Evolutionary conservation across 2,797 vertebrate species (phyloP), one percentile per base, ranked within the genome.

Genomic region (Cyprinella venusta): DNA sequence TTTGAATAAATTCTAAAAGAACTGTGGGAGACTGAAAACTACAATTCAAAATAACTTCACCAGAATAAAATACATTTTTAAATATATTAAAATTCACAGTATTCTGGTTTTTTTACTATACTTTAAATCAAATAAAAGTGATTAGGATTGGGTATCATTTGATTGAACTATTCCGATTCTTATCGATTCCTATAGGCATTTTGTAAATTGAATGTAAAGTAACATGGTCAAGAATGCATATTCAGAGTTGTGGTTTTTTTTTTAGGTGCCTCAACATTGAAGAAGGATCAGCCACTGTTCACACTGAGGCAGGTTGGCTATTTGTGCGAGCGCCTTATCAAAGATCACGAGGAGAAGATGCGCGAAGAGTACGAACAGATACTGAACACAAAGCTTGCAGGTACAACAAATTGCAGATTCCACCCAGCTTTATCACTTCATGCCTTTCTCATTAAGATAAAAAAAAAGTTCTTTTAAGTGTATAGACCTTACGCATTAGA

Each of bases 321-420:
- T 93, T 94, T 97, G 92, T 97, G 97, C 65, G 97, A 97, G 91
- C 94, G 96, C 74, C 94, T 97, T 86, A 94, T 97, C 82, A 97
- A 96, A 95, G 97, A 97, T 92, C 96, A 97, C 15, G 96, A 97
- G 94, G 96, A 97, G 90, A 97, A 96, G 93, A 96, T 97, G 90
- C 94, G 96, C 76, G 96, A 97, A 94, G 96, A 97, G 87, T 97
- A 97, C 30, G 97, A 97, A 94, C 96, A 97, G 90, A 97, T 97
- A 91, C 95, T 97, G 85, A 97, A 96, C 91, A 96, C 95, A 94
- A 97, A 97, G 93, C 95, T 97, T 79, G 96, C 96, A 96, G 97
- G 97, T 97, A 93, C 6, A 24, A 19, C 56, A 10, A 13, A 18
- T 13, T 5, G 36, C 59, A 50, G 40, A 40, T 48, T 64, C 12